phyloP scores from a whole-genome alignment of 1,140 invertebrate species.

The Drosophila tsacasi region DNA sequence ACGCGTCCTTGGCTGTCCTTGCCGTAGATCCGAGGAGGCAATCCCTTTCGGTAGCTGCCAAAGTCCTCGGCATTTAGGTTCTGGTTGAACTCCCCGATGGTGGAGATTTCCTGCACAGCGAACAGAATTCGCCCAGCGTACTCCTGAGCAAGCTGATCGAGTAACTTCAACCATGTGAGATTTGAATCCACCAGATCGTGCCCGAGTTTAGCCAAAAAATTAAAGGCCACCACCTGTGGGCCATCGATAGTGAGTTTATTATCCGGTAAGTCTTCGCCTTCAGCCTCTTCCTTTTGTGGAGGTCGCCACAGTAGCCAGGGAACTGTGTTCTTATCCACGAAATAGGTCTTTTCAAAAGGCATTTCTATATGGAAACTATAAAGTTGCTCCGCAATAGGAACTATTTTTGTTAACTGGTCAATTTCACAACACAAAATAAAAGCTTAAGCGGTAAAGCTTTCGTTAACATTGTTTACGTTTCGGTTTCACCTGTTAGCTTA shows the following conservation, averaged over 20 bases:
- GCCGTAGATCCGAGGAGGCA: constrained; percentile 47
- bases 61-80: constrained; percentile 22
- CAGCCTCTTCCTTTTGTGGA: neutral
- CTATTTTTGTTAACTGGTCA: constrained; percentile 2
- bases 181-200: neutral
- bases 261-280: neutral
- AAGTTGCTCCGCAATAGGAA: neutral
- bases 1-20: constrained; percentile 18
- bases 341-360: neutral
- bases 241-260: neutral
- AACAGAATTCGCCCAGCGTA: constrained; percentile 39
- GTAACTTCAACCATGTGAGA: constrained; percentile 24
- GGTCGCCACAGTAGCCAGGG: constrained; percentile 25
- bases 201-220: constrained; percentile 19
- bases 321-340: constrained; percentile 11
- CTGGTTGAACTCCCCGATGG: constrained; percentile 15
- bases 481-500: neutral
- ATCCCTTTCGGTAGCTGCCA: constrained; percentile 33
- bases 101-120: constrained; percentile 26
- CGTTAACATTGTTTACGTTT: constrained; percentile 24
- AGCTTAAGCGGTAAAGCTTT: constrained; percentile 13
- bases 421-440: constrained; percentile 31
- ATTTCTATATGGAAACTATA: neutral
- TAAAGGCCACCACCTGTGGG: constrained; percentile 41
- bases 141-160: constrained; percentile 27